Evolutionary conservation across 2,797 vertebrate species (phyloP).

Genomic region (Taeniopygia guttata): DNA sequence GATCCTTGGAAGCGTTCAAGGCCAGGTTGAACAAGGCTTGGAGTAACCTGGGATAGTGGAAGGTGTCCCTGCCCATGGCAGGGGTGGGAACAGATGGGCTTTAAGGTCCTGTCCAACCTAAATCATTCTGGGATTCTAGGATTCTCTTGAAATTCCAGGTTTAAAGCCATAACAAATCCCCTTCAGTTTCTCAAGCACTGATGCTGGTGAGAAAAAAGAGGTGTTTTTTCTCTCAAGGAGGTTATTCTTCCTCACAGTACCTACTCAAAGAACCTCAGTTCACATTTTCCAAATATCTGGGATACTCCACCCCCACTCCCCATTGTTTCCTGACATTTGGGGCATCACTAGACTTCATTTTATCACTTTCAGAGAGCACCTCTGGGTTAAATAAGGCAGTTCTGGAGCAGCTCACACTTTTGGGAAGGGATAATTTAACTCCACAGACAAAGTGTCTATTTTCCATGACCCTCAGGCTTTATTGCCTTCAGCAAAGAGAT

Average conservation of each 20-base stretch:
- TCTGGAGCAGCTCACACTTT: background rate
- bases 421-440: background rate
- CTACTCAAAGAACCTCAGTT: background rate
- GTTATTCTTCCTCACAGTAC: background rate
- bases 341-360: background rate
- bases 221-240: background rate
- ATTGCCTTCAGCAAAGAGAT: background rate
- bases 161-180: background rate
- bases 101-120: background rate
- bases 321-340: background rate
- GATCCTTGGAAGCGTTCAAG: background rate
- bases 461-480: background rate
- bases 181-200: background rate
- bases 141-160: background rate
- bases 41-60: accelerated
- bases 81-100: too few relatives aligned
- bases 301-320: accelerated
- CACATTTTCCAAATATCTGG: background rate
- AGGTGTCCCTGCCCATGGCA: background rate
- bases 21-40: accelerated
- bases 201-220: background rate
- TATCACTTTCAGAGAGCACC: background rate
- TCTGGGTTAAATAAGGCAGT: background rate
- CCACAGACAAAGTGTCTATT: background rate
- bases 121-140: background rate